These are phyloP conservation scores for Drosophila sturtevanti DNA, from an alignment of 1,140 invertebrate species.

Conservation along the genomic window DNA sequence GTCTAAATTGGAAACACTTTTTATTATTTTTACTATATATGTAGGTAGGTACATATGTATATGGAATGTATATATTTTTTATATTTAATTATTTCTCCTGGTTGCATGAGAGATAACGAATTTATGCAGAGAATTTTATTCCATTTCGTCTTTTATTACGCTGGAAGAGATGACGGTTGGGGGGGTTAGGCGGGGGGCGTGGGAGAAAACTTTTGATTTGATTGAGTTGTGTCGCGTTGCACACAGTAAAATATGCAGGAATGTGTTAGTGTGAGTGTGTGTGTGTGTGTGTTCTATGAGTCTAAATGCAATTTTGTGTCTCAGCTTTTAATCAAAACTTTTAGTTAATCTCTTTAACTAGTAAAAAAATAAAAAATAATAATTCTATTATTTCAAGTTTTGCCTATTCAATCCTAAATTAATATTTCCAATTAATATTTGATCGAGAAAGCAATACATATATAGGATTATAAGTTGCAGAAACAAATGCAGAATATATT, in stretches of 20 bases:
- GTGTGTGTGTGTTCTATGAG: not conserved
- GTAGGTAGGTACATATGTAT: slow-evolving; percentile 42
- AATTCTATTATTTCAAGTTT: no score
- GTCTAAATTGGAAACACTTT: no score
- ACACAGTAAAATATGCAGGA: slow-evolving; percentile 5
- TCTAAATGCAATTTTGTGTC: not conserved
- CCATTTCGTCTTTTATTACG: slow-evolving; percentile 21
- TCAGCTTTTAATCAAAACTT: not conserved
- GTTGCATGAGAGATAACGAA: slow-evolving; percentile 11
- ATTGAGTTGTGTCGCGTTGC: slow-evolving; percentile 47
- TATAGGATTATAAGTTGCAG: no score
- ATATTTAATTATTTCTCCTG: slow-evolving; percentile 20
- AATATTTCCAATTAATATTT: no score
- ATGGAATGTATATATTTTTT: no score
- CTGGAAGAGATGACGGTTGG: no score
- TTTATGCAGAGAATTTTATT: slow-evolving; percentile 32
- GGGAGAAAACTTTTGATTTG: slow-evolving; percentile 38
- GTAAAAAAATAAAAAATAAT: no score
- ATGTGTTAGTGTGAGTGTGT: slow-evolving; percentile 15
- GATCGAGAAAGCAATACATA: no score
- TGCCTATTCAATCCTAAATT: no score
- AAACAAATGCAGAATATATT: no score
- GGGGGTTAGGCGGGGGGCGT: no score
- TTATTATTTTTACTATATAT: no score
- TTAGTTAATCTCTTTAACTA: not conserved